A percentile compares a stretch with the other conserved stretches of the same genome.
These are phyloP conservation scores for Chelidonichthys spinosus DNA, from an alignment of 2,797 vertebrate genomes.

Conservation along the genomic window DNA sequence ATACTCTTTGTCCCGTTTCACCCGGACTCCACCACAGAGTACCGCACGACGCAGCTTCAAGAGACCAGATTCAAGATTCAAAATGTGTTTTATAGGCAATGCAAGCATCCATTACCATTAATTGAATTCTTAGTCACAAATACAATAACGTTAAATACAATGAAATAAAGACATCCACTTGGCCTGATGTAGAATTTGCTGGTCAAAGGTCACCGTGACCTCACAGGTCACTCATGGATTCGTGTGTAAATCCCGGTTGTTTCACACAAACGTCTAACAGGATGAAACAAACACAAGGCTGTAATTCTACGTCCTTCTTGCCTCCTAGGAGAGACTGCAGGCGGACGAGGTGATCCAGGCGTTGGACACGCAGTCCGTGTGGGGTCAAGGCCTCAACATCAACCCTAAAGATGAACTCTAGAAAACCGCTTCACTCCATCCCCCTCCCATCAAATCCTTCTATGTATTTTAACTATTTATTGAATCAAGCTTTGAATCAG, in stretches of 20 bases:
- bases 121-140: too few relatives aligned
- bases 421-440: constrained; percentile 45
- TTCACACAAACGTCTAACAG: too few relatives aligned
- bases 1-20: too few relatives aligned
- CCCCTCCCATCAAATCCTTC: constrained; percentile 42
- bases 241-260: too few relatives aligned
- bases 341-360: constrained; percentile 93
- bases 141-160: too few relatives aligned
- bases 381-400: constrained; percentile 84
- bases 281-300: background rate
- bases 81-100: too few relatives aligned
- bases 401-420: constrained; percentile 97
- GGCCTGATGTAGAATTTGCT: too few relatives aligned
- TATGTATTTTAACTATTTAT: constrained; percentile 90
- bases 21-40: background rate
- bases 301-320: background rate
- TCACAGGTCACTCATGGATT: too few relatives aligned
- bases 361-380: constrained; percentile 85
- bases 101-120: too few relatives aligned
- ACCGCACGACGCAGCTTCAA: background rate
- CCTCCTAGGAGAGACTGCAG: constrained; percentile 91
- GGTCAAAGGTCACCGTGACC: too few relatives aligned
- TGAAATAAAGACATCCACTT: too few relatives aligned
- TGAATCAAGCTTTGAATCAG: constrained; percentile 90
- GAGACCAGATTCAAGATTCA: too few relatives aligned